These are phyloP conservation scores for Macrophya alboannulata DNA, from an alignment of 2,888 invertebrate genomes.

Conservation along the genomic window DNA sequence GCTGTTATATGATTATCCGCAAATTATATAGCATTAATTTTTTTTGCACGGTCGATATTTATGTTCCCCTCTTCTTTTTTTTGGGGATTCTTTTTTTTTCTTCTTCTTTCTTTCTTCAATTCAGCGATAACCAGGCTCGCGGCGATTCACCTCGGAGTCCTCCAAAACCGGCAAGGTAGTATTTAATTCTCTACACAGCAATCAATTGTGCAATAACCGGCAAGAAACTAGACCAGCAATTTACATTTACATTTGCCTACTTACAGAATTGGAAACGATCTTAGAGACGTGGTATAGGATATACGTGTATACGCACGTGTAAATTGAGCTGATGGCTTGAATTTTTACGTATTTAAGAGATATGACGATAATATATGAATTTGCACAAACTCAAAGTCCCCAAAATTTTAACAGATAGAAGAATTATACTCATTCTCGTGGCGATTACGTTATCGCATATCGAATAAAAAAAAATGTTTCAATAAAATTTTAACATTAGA, in stretches of 20 bases:
- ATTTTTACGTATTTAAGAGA: neutral
- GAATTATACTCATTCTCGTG: no score
- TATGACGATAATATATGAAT: neutral
- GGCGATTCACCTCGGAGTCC: constrained; percentile 26
- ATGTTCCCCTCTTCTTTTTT: neutral
- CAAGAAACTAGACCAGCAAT: constrained; percentile 54
- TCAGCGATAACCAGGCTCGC: neutral
- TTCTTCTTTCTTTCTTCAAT: neutral
- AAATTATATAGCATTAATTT: neutral
- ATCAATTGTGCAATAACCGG: constrained; percentile 47
- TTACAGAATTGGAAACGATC: constrained; percentile 54
- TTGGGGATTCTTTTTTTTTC: neutral
- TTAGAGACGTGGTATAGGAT: constrained; percentile 52
- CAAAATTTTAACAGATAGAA: no score
- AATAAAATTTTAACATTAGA: neutral
- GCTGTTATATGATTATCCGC: neutral
- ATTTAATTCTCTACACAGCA: constrained; percentile 15
- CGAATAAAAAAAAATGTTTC: neutral
- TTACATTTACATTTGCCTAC: constrained; percentile 48
- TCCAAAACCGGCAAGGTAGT: constrained; percentile 2
- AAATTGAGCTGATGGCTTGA: neutral
- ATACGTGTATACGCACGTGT: neutral
- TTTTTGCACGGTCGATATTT: neutral
- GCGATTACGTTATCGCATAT: neutral
- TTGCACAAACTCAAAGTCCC: neutral